Evolutionary conservation across 2,113 vertebrate species (phyloP).

Genomic region (Laticauda laticaudata): DNA sequence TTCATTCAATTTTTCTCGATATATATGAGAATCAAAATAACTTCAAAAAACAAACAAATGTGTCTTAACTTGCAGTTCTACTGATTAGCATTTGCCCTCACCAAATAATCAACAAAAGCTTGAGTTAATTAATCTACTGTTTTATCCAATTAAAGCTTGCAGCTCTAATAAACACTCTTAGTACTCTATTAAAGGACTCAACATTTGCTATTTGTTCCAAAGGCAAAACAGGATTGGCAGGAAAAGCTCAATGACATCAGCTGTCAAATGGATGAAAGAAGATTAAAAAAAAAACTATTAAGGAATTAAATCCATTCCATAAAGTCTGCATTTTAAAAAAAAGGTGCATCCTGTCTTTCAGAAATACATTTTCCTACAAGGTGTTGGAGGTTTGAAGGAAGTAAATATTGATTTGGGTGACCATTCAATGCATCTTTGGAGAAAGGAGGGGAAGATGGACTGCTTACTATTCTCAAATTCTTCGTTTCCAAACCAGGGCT

Average conservation of each 20-base stretch:
- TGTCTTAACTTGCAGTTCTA: not conserved
- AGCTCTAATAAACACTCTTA: not conserved
- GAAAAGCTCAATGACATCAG: not conserved
- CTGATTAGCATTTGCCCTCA: not conserved
- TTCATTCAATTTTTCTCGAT: not conserved
- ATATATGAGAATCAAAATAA: not conserved
- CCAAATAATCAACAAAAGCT: constrained; percentile 1
- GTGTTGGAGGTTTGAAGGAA: not conserved
- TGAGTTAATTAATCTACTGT: constrained; percentile 13
- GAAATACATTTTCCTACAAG: not conserved
- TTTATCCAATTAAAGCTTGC: not conserved
- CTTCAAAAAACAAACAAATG: not conserved
- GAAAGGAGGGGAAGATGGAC: not conserved
- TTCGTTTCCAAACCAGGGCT: not conserved
- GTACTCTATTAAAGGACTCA: not conserved
- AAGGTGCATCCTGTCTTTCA: not conserved
- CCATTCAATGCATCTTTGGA: not conserved
- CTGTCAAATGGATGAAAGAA: not conserved
- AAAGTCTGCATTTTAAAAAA: not conserved
- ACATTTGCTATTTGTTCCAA: not conserved
- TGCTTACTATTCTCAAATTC: not conserved
- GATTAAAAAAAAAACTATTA: not conserved
- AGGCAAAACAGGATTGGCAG: not conserved
- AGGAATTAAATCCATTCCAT: not conserved
- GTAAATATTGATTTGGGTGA: not conserved